A percentile compares a stretch with the other conserved stretches of the same genome.
Evolutionary conservation across 2,113 vertebrate species (phyloP).

Genomic region (Seriola aureovittata): DNA sequence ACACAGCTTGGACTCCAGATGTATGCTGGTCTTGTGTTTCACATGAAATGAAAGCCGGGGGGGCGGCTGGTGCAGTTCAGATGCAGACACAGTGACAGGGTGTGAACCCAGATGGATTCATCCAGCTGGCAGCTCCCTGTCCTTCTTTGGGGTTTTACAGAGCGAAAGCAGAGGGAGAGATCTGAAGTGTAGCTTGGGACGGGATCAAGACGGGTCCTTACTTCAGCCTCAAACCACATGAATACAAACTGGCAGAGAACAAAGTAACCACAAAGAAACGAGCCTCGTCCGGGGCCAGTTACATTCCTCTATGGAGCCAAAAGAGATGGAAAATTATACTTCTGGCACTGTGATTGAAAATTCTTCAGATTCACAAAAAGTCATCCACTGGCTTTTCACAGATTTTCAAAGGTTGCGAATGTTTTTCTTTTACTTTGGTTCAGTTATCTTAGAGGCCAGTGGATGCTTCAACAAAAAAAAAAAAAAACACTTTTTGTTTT

Average conservation of each 20-base stretch:
- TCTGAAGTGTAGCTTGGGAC: slow-evolving; percentile 44
- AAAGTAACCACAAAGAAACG: slow-evolving; percentile 56
- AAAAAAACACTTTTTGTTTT: slow-evolving; percentile 6
- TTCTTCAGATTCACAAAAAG: slow-evolving; percentile 37
- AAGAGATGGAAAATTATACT: slow-evolving; percentile 57
- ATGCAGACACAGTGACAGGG: slow-evolving; percentile 76
- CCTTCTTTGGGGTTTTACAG: neutral
- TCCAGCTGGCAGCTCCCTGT: slow-evolving; percentile 71
- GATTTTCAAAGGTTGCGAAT: slow-evolving; percentile 23
- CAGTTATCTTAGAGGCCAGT: slow-evolving; percentile 2
- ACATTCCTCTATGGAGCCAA: slow-evolving; percentile 63
- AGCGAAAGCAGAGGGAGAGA: slow-evolving; percentile 1
- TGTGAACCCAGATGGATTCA: slow-evolving; percentile 64
- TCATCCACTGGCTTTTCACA: slow-evolving; percentile 11
- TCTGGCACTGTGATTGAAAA: slow-evolving; percentile 25
- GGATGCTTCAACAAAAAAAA: neutral
- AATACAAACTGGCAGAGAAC: slow-evolving; percentile 63
- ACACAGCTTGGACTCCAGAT: slow-evolving; percentile 40
- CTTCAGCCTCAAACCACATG: slow-evolving; percentile 55
- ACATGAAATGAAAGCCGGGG: slow-evolving; percentile 20
- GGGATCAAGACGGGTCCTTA: slow-evolving; percentile 33
- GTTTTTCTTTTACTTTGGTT: slow-evolving; percentile 26
- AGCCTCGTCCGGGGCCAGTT: slow-evolving; percentile 12
- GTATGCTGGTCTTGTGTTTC: slow-evolving; percentile 35
- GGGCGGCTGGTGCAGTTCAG: slow-evolving; percentile 38